Conservation (phyloP, 2,797 vertebrate genomes). For the Lutra lutra region DNA sequence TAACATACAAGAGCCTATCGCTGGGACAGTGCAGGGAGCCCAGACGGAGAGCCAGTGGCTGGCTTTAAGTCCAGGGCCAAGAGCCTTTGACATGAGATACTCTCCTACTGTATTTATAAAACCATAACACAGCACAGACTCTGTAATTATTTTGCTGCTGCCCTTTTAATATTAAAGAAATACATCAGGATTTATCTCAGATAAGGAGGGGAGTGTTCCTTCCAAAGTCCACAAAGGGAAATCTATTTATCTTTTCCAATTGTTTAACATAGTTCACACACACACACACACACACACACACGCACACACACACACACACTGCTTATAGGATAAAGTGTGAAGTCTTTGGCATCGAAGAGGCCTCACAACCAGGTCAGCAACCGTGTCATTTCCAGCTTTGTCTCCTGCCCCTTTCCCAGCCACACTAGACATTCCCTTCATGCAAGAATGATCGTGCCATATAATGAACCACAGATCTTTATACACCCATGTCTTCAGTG, state of each 20-base stretch:
- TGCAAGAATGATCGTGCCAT: rapidly evolving
- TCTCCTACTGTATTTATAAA: not conserved
- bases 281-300: not conserved
- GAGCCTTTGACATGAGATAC: not conserved
- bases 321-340: not conserved
- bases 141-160: no score
- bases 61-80: no score
- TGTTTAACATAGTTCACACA: not conserved
- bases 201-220: rapidly evolving
- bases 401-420: not conserved
- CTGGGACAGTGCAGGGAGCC: rapidly evolving
- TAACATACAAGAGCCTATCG: no score
- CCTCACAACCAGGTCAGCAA: not conserved
- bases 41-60: not conserved
- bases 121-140: not conserved
- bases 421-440: rapidly evolving
- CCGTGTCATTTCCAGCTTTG: rapidly evolving
- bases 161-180: no score
- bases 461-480: not conserved
- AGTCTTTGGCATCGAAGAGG: rapidly evolving
- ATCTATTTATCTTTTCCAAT: not conserved
- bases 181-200: not conserved
- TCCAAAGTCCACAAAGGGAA: not conserved
- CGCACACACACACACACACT: not conserved
- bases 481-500: rapidly evolving